phyloP scores from a whole-genome alignment of 92 coral and sea anemone genomes.

The Blastomussa wellsi region DNA sequence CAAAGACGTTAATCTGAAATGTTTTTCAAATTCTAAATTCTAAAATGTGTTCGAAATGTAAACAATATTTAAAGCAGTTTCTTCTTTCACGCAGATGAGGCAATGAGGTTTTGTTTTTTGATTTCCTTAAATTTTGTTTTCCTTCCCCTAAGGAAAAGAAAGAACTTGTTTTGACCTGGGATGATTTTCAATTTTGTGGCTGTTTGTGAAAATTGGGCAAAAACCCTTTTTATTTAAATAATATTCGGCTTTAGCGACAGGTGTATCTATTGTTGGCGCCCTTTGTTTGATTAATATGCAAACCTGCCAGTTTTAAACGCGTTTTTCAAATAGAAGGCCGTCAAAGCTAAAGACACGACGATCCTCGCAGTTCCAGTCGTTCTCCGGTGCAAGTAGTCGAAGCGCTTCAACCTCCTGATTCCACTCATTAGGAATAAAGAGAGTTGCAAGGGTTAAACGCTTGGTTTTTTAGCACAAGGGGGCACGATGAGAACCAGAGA shows the following conservation, averaged over 20 bases:
- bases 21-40: slow-evolving; percentile 31
- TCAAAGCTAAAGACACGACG: slow-evolving; percentile 1
- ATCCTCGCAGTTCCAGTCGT: neutral
- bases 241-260: slow-evolving; percentile 22
- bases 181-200: neutral
- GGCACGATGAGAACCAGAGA: slow-evolving; percentile 36
- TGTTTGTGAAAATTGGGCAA: neutral
- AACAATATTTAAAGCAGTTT: neutral
- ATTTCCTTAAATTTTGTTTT: too few species aligned
- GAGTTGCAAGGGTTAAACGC: neutral
- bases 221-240: slow-evolving; percentile 8
- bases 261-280: slow-evolving; percentile 31
- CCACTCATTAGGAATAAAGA: slow-evolving; percentile 11
- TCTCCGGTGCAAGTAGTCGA: neutral
- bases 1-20: slow-evolving; percentile 18
- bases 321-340: slow-evolving; percentile 26
- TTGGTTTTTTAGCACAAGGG: neutral
- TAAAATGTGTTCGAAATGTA: slow-evolving; percentile 16
- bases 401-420: slow-evolving; percentile 36
- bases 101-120: neutral
- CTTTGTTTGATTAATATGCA: slow-evolving; percentile 26
- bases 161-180: neutral
- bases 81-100: neutral
- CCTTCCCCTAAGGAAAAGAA: neutral
- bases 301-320: slow-evolving; percentile 30